Base-by-base conservation (phyloP, 2,113 vertebrate species). In the Mus spicilegus region DNA sequence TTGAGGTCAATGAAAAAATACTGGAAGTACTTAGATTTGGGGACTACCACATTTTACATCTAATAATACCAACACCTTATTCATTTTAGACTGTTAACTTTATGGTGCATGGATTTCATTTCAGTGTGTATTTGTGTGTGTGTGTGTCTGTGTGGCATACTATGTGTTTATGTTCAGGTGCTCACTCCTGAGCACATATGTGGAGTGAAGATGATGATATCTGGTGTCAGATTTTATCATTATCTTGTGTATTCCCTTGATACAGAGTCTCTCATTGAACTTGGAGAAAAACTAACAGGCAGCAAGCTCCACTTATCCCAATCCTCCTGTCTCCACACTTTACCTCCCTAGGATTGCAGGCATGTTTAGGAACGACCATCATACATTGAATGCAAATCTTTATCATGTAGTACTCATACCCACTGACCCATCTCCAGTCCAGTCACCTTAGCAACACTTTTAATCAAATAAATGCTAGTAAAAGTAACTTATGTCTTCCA, bases 261-360 rank as follows among this genome's bases (percentile, higher is more conserved):
- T 36, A 8, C 36, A 82, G 2, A 1, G 10, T 61, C 36, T 81
- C 33, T 61, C 36, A 61, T 11, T 82, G 36, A 63, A 63, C 17
- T 17, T 28, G 36, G 56, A 84, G 3, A 13, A 63, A 63, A 6
- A 7, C 24, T 28, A 56, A 7, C 22, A 39, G n/a, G 56, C 81
- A 84, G 36, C 20, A 82, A 24, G n/a, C n/a, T 30, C 81, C 24
- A 28, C 4, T 84, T 26, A 3, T 65, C 4, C 13, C 4, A 65
- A 2, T 28, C 39, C 58, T 85, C 26, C 26, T 46, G 2, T 30
- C 39, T 33, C 39, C 1, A 65, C 1, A 0, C 9, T 4, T 4
- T 39, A 2, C 2, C 36, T 56, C 10, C 51, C 56, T 65, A 39
- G 82, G 61, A 4, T 12, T 46, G 65, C 16, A 85, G 61, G 61